These are phyloP conservation scores for Plagodis dolabraria DNA, from an alignment of 2,888 invertebrate genomes.

Conservation along the genomic window DNA sequence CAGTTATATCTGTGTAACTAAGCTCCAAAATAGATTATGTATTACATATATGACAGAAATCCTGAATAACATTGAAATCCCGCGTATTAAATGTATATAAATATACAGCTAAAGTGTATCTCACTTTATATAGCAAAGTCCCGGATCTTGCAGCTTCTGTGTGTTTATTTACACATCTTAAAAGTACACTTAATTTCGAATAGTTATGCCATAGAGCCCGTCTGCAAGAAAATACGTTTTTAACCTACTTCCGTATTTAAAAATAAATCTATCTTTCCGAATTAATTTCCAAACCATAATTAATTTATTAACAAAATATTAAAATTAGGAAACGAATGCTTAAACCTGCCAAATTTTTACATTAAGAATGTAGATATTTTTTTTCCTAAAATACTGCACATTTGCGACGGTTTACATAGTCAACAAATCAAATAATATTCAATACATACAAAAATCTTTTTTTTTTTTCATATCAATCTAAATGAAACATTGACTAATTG, in stretches of 20 bases:
- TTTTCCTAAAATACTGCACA: conserved; percentile 34
- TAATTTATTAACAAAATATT: conserved; percentile 30
- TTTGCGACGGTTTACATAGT: conserved; percentile 14
- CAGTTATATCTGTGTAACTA: conserved; percentile 29
- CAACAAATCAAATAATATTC: conserved; percentile 15
- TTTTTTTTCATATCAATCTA: neutral
- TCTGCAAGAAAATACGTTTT: conserved; percentile 65
- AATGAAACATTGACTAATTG: neutral
- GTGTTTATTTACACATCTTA: conserved; percentile 80
- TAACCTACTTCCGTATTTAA: conserved; percentile 55
- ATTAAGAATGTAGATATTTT: conserved; percentile 28
- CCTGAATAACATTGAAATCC: conserved; percentile 1
- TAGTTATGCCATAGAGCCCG: conserved; percentile 70
- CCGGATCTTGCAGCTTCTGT: conserved; percentile 56
- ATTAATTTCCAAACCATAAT: conserved; percentile 36
- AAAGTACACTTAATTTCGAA: conserved; percentile 66
- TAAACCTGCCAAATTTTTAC: conserved; percentile 36
- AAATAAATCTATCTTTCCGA: conserved; percentile 53
- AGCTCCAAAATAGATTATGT: conserved; percentile 1
- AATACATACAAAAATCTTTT: conserved; percentile 24
- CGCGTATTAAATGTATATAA: conserved; percentile 20
- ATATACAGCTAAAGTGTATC: conserved; percentile 17
- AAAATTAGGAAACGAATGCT: conserved; percentile 35
- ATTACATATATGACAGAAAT: neutral
- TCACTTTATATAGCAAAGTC: conserved; percentile 38